A percentile compares a stretch with the other conserved stretches of the same genome.
Conservation (phyloP, 2,113 vertebrate genomes). For the Brachypteracias leptosomus region DNA sequence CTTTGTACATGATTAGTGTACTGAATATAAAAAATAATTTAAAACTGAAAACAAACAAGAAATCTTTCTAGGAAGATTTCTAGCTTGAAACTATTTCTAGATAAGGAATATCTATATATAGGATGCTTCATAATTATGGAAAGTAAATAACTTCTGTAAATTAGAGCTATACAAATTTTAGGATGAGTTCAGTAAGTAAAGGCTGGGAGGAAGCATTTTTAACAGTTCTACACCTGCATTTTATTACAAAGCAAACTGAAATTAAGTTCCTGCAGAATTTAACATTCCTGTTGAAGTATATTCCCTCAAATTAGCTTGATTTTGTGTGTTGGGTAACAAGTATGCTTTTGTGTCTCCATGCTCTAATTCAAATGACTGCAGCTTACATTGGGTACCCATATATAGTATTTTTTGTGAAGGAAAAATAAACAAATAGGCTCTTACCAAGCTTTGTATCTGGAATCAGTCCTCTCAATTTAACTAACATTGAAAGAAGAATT, state of each 20-base stretch:
- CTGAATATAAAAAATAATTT: neutral
- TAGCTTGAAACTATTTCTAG: neutral
- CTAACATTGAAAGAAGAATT: slow-evolving; percentile 27
- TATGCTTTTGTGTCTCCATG: neutral
- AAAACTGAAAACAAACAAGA: neutral
- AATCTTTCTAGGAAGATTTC: neutral
- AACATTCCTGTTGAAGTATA: neutral
- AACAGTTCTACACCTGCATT: neutral
- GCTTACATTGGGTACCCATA: neutral
- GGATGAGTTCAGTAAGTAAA: neutral
- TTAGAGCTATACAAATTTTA: neutral
- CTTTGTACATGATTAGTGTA: neutral
- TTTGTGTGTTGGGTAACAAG: neutral
- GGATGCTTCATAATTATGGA: neutral
- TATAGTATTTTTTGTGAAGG: neutral
- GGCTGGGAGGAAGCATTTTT: neutral
- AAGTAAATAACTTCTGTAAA: neutral
- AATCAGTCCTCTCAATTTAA: slow-evolving; percentile 56
- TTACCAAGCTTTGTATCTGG: neutral
- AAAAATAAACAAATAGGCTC: slow-evolving; percentile 32
- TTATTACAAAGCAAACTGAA: neutral
- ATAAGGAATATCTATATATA: neutral
- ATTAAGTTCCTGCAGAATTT: neutral
- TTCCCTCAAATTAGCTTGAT: neutral
- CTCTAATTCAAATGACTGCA: neutral